Percentiles rank a stretch among this genome's conserved stretches.
Evolutionary conservation across 1,140 invertebrate species (phyloP).

Genomic region (Goniozus legneri): DNA sequence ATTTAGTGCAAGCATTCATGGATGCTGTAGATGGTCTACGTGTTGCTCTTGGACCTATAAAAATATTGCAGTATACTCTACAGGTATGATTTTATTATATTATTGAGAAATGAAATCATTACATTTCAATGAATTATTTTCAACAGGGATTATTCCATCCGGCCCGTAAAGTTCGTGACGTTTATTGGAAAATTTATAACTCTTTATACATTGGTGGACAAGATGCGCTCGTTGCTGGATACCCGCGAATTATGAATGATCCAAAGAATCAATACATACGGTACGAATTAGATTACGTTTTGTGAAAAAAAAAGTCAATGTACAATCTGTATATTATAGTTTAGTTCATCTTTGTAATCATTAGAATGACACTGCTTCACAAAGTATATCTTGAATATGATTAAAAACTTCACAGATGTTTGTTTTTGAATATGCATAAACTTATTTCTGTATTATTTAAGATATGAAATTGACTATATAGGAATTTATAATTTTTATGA

Average conservation of each 20-base stretch:
- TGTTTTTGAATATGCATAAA: not conserved
- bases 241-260: slow-evolving; percentile 92
- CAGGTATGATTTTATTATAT: slow-evolving; percentile 64
- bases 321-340: slow-evolving; percentile 14
- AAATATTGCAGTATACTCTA: slow-evolving; percentile 92
- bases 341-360: slow-evolving; percentile 18
- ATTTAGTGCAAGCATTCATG: slow-evolving; percentile 99
- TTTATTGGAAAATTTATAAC: slow-evolving; percentile 99
- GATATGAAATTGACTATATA: no score
- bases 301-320: slow-evolving; percentile 59
- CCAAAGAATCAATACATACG: slow-evolving; percentile 92
- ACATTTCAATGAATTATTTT: not conserved
- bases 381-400: not conserved
- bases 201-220: slow-evolving; percentile 98
- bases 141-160: slow-evolving; percentile 94
- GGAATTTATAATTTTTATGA: no score
- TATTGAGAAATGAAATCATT: not conserved
- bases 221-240: slow-evolving; percentile 96
- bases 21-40: slow-evolving; percentile 95
- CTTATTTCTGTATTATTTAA: not conserved
- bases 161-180: slow-evolving; percentile 96
- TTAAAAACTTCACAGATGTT: no score
- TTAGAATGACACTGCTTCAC: no score
- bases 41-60: slow-evolving; percentile 93
- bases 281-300: slow-evolving; percentile 94